These are phyloP conservation scores for Leptinotarsa haldemani DNA, from an alignment of 2,888 invertebrate genomes.

Conservation along the genomic window DNA sequence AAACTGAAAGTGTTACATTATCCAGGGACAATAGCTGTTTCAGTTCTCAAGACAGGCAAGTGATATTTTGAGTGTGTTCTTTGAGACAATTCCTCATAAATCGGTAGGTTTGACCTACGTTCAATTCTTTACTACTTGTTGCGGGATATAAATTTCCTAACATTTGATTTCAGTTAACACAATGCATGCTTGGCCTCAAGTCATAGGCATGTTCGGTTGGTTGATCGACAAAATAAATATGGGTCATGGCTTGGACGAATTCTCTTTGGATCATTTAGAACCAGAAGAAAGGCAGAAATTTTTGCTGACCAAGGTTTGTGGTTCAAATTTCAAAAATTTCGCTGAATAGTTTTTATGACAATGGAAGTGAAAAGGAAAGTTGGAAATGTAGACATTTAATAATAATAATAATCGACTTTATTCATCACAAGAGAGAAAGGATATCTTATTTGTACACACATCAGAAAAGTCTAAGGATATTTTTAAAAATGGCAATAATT, in stretches of 20 bases:
- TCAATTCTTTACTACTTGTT: too few relatives aligned
- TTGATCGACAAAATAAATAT: conserved; percentile 35
- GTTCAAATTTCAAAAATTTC: too few relatives aligned
- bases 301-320: conserved; percentile 25
- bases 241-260: not conserved
- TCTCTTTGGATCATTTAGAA: conserved; percentile 5
- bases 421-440: too few relatives aligned
- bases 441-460: too few relatives aligned
- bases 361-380: too few relatives aligned
- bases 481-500: too few relatives aligned
- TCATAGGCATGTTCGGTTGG: conserved; percentile 38
- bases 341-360: too few relatives aligned
- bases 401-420: too few relatives aligned
- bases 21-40: conserved; percentile 29
- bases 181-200: conserved; percentile 41
- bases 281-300: conserved; percentile 29
- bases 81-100: not conserved
- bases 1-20: conserved; percentile 26
- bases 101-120: not conserved
- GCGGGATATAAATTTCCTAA: too few relatives aligned
- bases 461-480: too few relatives aligned
- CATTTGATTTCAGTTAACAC: conserved; percentile 28
- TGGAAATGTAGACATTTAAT: too few relatives aligned
- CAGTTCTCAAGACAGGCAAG: conserved; percentile 30
- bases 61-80: not conserved